phyloP scores from a whole-genome alignment of 2,113 vertebrate genomes.

The Notothenia rossii region DNA sequence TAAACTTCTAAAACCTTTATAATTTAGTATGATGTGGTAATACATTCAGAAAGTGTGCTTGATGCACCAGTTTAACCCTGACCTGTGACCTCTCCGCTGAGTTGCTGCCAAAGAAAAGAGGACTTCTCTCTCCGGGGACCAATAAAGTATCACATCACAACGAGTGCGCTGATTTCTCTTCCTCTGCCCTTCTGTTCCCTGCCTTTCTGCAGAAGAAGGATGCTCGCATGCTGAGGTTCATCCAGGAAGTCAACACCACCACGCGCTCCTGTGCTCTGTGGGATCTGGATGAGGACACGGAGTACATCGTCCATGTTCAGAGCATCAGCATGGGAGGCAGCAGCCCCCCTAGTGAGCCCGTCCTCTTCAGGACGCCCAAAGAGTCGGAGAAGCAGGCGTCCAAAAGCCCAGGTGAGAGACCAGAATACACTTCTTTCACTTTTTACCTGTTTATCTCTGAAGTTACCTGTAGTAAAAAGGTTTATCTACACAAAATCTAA shows the following conservation, averaged over 20 bases:
- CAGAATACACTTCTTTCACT: neutral
- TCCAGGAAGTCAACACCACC: conserved; percentile 98
- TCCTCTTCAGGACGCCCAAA: conserved; percentile 93
- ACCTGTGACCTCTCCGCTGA: conserved; percentile 18
- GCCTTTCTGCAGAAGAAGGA: conserved; percentile 90
- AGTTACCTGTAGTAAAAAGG: no score
- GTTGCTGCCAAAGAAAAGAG: conserved; percentile 24
- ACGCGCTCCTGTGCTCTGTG: conserved; percentile 95
- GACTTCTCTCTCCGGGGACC: neutral
- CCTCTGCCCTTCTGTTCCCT: neutral
- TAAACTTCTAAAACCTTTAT: neutral
- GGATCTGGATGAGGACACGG: conserved; percentile 97
- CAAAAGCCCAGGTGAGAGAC: conserved; percentile 91
- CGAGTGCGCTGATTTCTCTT: neutral
- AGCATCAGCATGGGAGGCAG: conserved; percentile 94
- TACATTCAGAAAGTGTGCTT: neutral
- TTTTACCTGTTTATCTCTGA: no score
- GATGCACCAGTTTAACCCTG: conserved; percentile 16
- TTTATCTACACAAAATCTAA: no score
- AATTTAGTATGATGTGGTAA: neutral
- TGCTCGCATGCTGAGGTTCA: conserved; percentile 95
- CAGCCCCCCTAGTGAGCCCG: conserved; percentile 92
- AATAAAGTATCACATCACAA: conserved; percentile 10
- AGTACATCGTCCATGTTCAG: conserved; percentile 96
- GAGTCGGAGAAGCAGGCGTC: conserved; percentile 95